A percentile compares a stretch with the other conserved stretches of the same genome.
Conservation (phyloP, 2,113 vertebrate species). For the Meleagris gallopavo region DNA sequence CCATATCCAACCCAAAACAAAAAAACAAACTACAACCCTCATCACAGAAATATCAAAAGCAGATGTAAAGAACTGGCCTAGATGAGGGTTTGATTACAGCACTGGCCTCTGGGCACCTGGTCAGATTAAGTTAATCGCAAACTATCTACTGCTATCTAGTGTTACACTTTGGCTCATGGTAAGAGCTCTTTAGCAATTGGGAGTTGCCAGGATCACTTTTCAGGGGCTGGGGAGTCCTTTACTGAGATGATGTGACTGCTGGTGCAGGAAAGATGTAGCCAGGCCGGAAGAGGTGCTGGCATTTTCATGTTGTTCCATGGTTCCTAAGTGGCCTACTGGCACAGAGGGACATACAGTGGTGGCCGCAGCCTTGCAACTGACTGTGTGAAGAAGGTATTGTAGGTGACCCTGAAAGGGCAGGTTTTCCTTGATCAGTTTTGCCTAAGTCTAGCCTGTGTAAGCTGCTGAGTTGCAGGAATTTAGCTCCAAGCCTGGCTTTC, state of each 20-base stretch:
- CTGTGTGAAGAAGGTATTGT: accelerated
- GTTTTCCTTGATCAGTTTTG: background rate
- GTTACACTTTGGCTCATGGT: background rate
- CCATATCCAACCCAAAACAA: background rate
- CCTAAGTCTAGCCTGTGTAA: background rate
- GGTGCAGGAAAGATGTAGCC: background rate
- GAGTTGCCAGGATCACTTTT: background rate
- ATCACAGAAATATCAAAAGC: background rate
- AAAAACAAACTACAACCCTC: background rate
- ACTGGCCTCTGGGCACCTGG: too few relatives aligned
- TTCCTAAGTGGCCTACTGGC: background rate
- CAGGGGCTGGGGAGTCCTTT: background rate
- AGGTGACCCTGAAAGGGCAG: background rate
- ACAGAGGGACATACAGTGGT: background rate
- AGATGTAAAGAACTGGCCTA: background rate
- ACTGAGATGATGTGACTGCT: background rate
- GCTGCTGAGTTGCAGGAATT: background rate
- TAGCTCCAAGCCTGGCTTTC: background rate
- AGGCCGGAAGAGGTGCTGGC: background rate
- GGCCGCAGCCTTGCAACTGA: background rate
- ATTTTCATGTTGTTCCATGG: accelerated
- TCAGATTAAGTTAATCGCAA: background rate
- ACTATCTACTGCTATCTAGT: background rate
- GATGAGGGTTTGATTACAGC: background rate
- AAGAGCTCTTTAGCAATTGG: background rate